A percentile compares a stretch with the other conserved stretches of the same genome.
Evolutionary conservation across 2,113 vertebrate species (phyloP).

Genomic region (Centropristis striata): DNA sequence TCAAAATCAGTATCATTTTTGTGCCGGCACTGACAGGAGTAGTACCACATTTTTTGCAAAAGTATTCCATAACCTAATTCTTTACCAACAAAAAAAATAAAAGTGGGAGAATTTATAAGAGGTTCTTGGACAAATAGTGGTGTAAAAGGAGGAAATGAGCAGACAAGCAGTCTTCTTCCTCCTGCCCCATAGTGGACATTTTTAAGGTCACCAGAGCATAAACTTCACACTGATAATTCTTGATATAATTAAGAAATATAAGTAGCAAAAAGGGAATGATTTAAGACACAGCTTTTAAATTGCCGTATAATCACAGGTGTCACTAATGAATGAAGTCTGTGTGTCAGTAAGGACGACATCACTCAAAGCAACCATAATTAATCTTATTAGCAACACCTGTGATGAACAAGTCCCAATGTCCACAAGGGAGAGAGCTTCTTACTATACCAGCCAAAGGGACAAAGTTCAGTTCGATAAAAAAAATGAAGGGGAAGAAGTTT

Average conservation of each 20-base stretch:
- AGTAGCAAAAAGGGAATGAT: not conserved
- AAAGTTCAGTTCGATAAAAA: not conserved
- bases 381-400: not conserved
- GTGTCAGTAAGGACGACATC: no score
- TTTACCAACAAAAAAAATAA: no score
- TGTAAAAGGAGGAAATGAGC: not conserved
- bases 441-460: not conserved
- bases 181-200: not conserved
- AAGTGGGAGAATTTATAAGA: not conserved
- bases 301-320: not conserved
- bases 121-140: no score
- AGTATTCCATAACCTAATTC: not conserved
- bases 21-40: not conserved
- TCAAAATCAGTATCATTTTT: not conserved
- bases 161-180: not conserved
- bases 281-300: not conserved
- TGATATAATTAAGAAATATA: not conserved
- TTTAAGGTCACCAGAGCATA: not conserved
- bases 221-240: not conserved
- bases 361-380: not conserved
- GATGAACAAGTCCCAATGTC: slow-evolving; percentile 9
- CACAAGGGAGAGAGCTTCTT: slow-evolving; percentile 1
- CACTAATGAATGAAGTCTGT: not conserved
- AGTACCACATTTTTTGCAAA: not conserved
- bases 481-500: not conserved